Conservation (phyloP, 2,888 invertebrate species). For the Mechanitis messenoides region DNA sequence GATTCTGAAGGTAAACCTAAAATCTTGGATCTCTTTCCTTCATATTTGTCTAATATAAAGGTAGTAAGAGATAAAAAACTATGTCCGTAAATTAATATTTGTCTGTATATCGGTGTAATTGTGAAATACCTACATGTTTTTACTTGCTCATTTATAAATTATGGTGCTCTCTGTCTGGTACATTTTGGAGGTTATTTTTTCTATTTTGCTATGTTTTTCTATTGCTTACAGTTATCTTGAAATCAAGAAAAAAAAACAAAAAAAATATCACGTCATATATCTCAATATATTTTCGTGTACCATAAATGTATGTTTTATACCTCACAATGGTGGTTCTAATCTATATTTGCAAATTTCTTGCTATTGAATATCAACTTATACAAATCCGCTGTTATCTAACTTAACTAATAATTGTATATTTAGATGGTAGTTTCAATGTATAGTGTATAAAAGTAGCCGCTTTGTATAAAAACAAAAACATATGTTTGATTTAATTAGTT, state of each 20-base stretch:
- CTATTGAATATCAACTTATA: background rate
- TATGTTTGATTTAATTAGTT: no score
- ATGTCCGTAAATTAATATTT: conserved; percentile 22
- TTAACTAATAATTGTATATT: background rate
- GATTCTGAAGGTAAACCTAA: conserved; percentile 16
- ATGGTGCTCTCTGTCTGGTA: conserved; percentile 47
- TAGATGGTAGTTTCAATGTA: background rate
- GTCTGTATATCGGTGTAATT: conserved; percentile 3
- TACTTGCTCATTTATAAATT: conserved; percentile 45
- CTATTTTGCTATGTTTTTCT: conserved; percentile 11
- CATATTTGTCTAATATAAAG: conserved; percentile 63
- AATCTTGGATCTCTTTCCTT: conserved; percentile 53
- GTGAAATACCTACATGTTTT: conserved; percentile 5
- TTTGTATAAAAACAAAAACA: no score
- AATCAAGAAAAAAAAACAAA: conserved; percentile 13
- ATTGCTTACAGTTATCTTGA: conserved; percentile 19
- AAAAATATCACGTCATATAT: conserved; percentile 9
- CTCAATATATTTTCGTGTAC: conserved; percentile 2
- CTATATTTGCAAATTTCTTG: no score
- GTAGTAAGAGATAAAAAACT: conserved; percentile 43
- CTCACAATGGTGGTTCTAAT: no score
- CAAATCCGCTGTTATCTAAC: background rate
- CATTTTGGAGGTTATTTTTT: conserved; percentile 32
- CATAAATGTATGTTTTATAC: background rate
- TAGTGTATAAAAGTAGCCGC: background rate